phyloP scores from a whole-genome alignment of 2,113 vertebrate genomes.

The Gymnobelideus leadbeateri region DNA sequence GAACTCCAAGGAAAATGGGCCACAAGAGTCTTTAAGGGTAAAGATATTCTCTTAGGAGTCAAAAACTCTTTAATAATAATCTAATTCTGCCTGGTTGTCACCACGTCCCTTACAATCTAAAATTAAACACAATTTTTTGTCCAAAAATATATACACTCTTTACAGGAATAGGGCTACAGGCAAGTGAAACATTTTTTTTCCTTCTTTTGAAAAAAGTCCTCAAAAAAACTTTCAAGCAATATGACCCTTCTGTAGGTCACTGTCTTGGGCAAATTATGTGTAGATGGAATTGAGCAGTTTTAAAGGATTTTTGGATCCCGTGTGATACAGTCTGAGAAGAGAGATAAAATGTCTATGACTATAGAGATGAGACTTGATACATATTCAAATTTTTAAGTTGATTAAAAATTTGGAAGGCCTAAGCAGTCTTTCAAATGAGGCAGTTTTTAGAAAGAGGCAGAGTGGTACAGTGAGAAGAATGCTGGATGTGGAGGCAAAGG shows the following conservation, averaged over 20 bases:
- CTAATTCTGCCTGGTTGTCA: neutral
- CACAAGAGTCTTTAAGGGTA: slow-evolving; percentile 90
- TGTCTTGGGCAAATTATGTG: neutral
- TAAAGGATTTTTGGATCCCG: neutral
- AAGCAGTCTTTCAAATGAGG: neutral
- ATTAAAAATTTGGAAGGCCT: neutral
- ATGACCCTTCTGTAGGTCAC: neutral
- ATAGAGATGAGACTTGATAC: neutral
- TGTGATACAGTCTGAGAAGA: neutral
- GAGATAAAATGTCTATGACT: neutral
- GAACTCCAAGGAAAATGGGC: slow-evolving; percentile 95
- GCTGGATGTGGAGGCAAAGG: neutral
- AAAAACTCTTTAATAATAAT: neutral
- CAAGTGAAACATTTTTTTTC: neutral
- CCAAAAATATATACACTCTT: neutral
- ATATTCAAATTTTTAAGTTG: too few species aligned
- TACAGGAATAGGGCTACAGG: neutral
- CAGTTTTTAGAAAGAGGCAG: neutral
- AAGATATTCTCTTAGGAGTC: neutral
- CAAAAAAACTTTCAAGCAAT: neutral
- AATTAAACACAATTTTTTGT: slow-evolving; percentile 2
- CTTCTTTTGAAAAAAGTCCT: neutral
- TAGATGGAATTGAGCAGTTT: neutral
- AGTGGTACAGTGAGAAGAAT: neutral
- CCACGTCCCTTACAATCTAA: neutral